Evolutionary conservation across 2,797 vertebrate species (phyloP), one percentile per base, ranked within the genome.

Genomic region (Sebastiscus tertius): DNA sequence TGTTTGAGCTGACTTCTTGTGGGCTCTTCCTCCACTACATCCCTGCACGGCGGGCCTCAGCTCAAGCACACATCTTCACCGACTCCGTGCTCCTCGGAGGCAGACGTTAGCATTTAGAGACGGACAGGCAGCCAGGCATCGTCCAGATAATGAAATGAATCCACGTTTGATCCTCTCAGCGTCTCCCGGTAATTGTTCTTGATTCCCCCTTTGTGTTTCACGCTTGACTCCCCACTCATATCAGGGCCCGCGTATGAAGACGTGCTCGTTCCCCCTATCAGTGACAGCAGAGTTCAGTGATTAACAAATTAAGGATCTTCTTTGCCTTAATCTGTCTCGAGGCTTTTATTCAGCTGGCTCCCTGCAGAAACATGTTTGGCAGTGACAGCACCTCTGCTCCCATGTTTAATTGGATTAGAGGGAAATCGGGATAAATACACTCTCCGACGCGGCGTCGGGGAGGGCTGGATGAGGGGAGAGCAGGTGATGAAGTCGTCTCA

Each of bases 391-490:
- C 86, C 88, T 94, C 92, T 64, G 85, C 91, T 84, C 75, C 87
- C 65, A 33, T 54, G 71, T 91, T 92, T 95, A 95, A 95, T 94
- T 95, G 88, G 92, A 95, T 95, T 94, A 94, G 93, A 94, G 88
- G 73, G 88, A 80, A 86, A 91, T 93, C 84, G 60, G 87, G 86
- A 91, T 91, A 82, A 92, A 93, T 92, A 56, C 81, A 60, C 72
- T 90, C 77, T 82, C 71, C 80, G 85, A 79, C 52, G 58, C 31
- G 55, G 33, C 33, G 1, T 46, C 2, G 2, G 39, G 74, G 77
- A 39, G 52, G 8, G 66, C 58, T 8, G 64, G 73, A 62, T 56
- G 76, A 58, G 49, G 85, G 46, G 16, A 55, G 70, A 92, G 76
- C 91, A 92, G 93, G 87, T 94, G 92, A 95, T 88, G 89, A 90